A percentile compares a stretch with the other conserved stretches of the same genome.
Conservation (phyloP, 2,888 invertebrate species). For the Incurvaria masculella region DNA sequence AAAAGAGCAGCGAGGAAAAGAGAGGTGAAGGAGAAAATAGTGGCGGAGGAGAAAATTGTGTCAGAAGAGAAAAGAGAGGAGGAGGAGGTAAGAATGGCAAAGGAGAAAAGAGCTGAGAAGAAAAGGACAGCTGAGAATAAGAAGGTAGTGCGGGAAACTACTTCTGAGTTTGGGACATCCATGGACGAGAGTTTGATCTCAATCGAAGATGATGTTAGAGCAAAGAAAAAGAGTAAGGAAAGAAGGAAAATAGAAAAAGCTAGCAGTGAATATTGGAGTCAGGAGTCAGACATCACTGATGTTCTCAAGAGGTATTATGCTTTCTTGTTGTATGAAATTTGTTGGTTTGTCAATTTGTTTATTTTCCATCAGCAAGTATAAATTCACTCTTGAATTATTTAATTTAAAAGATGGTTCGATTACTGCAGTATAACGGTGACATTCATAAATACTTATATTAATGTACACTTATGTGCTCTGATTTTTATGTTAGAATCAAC, state of each 20-base stretch:
- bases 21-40: slow-evolving; percentile 16
- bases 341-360: background rate
- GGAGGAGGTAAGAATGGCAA: slow-evolving; percentile 17
- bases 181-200: too few species aligned
- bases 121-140: too few species aligned
- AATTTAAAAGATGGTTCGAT: slow-evolving; percentile 6
- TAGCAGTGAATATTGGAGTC: slow-evolving; percentile 43
- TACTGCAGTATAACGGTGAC: too few species aligned
- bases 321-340: slow-evolving; percentile 2
- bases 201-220: too few species aligned
- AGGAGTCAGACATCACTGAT: slow-evolving; percentile 41
- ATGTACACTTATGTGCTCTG: too few species aligned
- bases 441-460: too few species aligned
- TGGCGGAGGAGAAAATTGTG: slow-evolving; percentile 19
- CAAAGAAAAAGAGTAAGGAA: slow-evolving; percentile 20
- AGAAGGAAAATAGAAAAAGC: slow-evolving; percentile 24
- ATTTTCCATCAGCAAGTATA: slow-evolving; percentile 4
- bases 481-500: too few species aligned
- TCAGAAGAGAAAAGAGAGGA: slow-evolving; percentile 6
- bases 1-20: slow-evolving; percentile 5
- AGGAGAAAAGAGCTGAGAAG: slow-evolving; percentile 27
- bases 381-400: slow-evolving; percentile 7
- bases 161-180: too few species aligned
- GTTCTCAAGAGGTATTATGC: slow-evolving; percentile 28
- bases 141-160: too few species aligned